Base-by-base conservation (phyloP, 2,888 invertebrate genomes). In the Odontothrips loti region DNA sequence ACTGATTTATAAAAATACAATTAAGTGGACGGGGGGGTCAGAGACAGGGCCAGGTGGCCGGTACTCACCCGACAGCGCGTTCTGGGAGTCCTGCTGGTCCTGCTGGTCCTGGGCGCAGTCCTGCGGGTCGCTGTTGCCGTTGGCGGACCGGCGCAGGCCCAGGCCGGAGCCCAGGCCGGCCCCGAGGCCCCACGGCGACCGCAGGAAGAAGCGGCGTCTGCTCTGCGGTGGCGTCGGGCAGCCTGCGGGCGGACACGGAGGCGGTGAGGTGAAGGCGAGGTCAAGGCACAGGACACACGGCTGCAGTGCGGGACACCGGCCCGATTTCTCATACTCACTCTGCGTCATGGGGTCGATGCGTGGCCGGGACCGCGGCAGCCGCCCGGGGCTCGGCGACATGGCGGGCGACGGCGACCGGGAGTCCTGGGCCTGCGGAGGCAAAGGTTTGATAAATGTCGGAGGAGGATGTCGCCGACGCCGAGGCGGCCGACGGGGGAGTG, bases 151-250 rank as follows among this genome's bases (percentile, higher is more conserved):
- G 86, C 85, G 20, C 85, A 84, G 1, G 84, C 85, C 80, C 86
- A 84, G 84, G 83, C 86, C 84, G 86, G 83, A 75, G 85, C 87
- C 85, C 85, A 87, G 87, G 79, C 86, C 86, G 81, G 87, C 86
- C 83, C 84, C 83, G 47, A 85, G 84, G 29, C 84, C 85, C 84
- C 95, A 93, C n/a, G 95, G 94, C 15, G 95, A 93, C 85, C 94
- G 95, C 79, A 95, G 90, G 88, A 95, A 94, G 88, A 95, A 94
- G 88, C 93, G 92, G 87, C 94, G 92, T 84, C 94, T 90, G 83
- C 90, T 90, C 85, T 93, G 93, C 0, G 94, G 94, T 79, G 95
- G 95, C 80, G 95, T 95, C 79, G 95, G 95, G 86, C 95, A 95
- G 84, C 89, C 85, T 85, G 81, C 34, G 79, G 80, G n/a, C 78